Percentiles rank a stretch among this genome's conserved stretches.
Conservation (phyloP, 2,113 vertebrate genomes). For the Turdus rufiventris region DNA sequence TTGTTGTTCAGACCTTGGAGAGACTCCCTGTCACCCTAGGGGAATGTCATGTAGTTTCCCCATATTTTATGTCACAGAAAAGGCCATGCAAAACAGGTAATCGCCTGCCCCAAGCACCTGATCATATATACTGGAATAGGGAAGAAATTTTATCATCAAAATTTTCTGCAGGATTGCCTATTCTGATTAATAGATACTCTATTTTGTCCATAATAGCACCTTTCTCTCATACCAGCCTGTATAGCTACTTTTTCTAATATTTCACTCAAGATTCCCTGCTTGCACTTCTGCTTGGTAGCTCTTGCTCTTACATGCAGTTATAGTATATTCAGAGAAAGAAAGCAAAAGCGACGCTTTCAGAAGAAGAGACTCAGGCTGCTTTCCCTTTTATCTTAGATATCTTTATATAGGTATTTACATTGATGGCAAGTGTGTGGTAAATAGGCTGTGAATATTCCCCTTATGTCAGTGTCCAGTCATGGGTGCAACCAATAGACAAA, state of each 20-base stretch:
- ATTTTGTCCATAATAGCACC: background rate
- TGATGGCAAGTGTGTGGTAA: background rate
- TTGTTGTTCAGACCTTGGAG: background rate
- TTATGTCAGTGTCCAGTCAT: background rate
- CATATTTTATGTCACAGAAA: background rate
- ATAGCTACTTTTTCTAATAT: rapidly evolving
- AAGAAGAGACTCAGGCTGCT: background rate
- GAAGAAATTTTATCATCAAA: background rate
- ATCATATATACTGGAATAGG: background rate
- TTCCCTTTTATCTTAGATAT: background rate
- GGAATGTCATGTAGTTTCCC: background rate
- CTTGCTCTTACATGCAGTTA: background rate
- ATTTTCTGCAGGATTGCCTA: background rate
- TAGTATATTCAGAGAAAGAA: background rate
- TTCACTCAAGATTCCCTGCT: background rate
- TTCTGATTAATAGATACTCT: background rate
- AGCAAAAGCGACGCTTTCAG: background rate
- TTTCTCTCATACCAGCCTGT: background rate
- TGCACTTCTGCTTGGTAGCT: background rate
- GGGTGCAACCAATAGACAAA: background rate
- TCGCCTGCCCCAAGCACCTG: background rate
- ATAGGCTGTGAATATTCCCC: background rate
- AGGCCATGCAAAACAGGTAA: background rate
- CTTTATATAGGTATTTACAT: background rate
- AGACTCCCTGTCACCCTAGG: background rate